Percentiles rank a stretch among this genome's conserved stretches.
phyloP scores from a whole-genome alignment of 2,888 invertebrate species.

The Nephrotoma appendiculata region DNA sequence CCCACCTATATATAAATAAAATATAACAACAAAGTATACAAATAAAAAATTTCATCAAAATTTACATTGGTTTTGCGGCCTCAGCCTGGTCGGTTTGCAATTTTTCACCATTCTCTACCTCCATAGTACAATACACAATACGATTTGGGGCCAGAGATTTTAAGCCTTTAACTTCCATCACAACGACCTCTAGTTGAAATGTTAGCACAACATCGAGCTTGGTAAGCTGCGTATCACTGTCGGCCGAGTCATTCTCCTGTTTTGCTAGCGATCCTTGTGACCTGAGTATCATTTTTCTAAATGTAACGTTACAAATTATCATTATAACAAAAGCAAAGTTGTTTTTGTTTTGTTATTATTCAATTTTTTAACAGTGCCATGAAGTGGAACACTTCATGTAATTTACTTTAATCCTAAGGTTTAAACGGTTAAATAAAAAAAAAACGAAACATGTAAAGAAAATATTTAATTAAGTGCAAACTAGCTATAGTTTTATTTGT shows the following conservation, averaged over 20 bases:
- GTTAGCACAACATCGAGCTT: constrained; percentile 97
- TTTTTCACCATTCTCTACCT: constrained; percentile 98
- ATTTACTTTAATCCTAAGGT: not conserved
- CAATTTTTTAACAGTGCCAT: not conserved
- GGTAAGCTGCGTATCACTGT: constrained; percentile 88
- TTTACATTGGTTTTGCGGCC: constrained; percentile 93
- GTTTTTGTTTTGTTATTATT: not conserved
- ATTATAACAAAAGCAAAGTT: not conserved
- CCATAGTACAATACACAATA: constrained; percentile 99
- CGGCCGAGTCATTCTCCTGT: constrained; percentile 87
- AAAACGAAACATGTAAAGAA: not conserved
- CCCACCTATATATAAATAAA: constrained; percentile 60
- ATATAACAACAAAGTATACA: not conserved
- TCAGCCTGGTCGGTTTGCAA: constrained; percentile 99
- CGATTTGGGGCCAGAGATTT: constrained; percentile 93
- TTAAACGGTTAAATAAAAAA: not conserved
- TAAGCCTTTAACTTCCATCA: constrained; percentile 97
- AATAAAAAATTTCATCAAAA: constrained; percentile 13
- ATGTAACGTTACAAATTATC: constrained; percentile 4
- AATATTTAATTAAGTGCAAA: not conserved
- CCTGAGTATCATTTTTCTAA: constrained; percentile 41
- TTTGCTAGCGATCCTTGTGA: constrained; percentile 86
- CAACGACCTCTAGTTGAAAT: constrained; percentile 94
- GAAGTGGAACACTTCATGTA: not conserved
- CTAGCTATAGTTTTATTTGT: not conserved